A percentile compares a stretch with the other conserved stretches of the same genome.
Conservation (phyloP, 2,113 vertebrate genomes). For the Neodon shergylaensis region DNA sequence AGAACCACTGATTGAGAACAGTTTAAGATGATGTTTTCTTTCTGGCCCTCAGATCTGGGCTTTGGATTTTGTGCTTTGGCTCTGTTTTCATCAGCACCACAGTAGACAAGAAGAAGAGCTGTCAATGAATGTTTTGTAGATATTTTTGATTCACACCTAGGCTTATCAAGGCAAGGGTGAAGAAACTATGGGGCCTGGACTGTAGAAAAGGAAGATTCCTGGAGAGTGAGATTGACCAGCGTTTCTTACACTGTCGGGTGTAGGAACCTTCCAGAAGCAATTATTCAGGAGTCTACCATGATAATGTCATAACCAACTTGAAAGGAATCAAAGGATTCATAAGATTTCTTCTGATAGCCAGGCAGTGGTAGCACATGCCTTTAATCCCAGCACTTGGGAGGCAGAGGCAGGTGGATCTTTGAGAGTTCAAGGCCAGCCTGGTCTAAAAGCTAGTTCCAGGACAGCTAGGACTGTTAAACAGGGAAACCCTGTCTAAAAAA, state of each 20-base stretch:
- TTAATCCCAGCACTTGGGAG: no score
- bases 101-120: background rate
- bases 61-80: background rate
- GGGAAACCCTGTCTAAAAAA: background rate
- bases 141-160: slow-evolving; percentile 39
- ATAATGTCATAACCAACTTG: background rate
- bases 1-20: background rate
- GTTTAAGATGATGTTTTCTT: background rate
- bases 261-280: background rate
- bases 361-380: no score
- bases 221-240: background rate
- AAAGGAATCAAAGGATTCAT: background rate
- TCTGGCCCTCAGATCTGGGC: background rate
- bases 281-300: background rate
- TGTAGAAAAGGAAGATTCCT: background rate
- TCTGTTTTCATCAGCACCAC: background rate
- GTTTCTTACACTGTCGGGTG: background rate
- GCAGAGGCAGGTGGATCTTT: no score
- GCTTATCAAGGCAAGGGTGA: background rate
- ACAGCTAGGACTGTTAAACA: no score
- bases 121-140: background rate
- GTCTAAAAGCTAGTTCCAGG: no score
- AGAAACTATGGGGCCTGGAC: background rate
- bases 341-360: background rate
- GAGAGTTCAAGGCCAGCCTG: no score